These are phyloP conservation scores for Dynastes grantii DNA, from an alignment of 2,888 invertebrate species.

Conservation along the genomic window DNA sequence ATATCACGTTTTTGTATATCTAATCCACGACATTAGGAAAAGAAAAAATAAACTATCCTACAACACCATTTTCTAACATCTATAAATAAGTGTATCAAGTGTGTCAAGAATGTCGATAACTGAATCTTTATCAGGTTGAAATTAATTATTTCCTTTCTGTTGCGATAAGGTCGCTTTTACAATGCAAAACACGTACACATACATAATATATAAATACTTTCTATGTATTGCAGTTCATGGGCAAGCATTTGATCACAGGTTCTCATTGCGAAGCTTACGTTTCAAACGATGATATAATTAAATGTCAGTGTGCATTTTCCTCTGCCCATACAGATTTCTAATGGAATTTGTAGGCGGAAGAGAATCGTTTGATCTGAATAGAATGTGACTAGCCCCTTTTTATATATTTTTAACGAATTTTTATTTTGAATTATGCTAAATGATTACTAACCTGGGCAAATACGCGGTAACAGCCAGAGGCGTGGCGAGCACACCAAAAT, in stretches of 20 bases:
- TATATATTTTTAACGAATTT: not conserved
- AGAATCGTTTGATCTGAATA: not conserved
- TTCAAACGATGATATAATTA: not conserved
- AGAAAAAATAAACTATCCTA: too few species aligned
- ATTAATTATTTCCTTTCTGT: slow-evolving; percentile 6
- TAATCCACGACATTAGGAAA: too few species aligned
- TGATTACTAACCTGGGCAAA: not conserved
- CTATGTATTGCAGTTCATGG: not conserved
- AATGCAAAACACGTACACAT: not conserved
- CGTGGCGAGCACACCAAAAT: too few species aligned
- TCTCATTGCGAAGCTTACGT: not conserved
- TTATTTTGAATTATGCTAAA: not conserved
- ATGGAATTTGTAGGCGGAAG: not conserved
- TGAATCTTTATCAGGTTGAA: not conserved
- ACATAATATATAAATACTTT: not conserved
- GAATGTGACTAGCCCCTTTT: not conserved
- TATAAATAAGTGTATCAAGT: too few species aligned
- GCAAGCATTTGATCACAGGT: not conserved
- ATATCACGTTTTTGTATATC: too few species aligned
- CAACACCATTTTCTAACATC: too few species aligned
- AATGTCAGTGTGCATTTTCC: not conserved
- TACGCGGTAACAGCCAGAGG: too few species aligned
- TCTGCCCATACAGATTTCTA: not conserved
- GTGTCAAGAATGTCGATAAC: slow-evolving; percentile 1
- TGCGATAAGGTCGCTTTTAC: not conserved